Conservation (phyloP, 2,113 vertebrate species). For the Hipposideros armiger region DNA sequence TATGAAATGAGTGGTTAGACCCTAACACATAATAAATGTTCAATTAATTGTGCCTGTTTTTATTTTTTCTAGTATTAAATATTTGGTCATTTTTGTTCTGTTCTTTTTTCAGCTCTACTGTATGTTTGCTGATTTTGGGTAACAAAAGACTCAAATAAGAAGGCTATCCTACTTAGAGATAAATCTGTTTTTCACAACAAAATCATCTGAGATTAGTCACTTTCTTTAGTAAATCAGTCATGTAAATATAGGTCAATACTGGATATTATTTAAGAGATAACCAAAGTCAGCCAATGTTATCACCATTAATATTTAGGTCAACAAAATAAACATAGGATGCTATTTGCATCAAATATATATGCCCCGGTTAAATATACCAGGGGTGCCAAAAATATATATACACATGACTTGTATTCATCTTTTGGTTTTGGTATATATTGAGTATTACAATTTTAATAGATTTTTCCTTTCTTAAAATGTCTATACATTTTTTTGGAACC, state of each 20-base stretch:
- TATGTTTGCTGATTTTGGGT: neutral
- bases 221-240: neutral
- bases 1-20: neutral
- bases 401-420: too few relatives aligned
- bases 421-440: too few relatives aligned
- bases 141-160: neutral
- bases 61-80: neutral
- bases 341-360: neutral
- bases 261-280: slow-evolving; percentile 4
- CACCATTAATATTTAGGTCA: neutral
- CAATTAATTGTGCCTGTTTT: neutral
- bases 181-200: neutral
- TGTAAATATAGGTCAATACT: neutral
- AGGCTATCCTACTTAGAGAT: neutral
- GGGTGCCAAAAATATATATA: too few relatives aligned
- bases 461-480: too few relatives aligned
- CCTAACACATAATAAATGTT: neutral
- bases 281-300: neutral
- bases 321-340: neutral
- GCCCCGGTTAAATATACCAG: neutral
- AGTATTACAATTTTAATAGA: too few relatives aligned
- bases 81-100: neutral
- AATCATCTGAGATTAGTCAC: neutral
- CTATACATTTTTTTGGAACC: too few relatives aligned
- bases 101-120: neutral